Percentiles rank a stretch among this genome's conserved stretches.
Conservation (phyloP, 2,113 vertebrate species). For the Pterophyllum scalare region DNA sequence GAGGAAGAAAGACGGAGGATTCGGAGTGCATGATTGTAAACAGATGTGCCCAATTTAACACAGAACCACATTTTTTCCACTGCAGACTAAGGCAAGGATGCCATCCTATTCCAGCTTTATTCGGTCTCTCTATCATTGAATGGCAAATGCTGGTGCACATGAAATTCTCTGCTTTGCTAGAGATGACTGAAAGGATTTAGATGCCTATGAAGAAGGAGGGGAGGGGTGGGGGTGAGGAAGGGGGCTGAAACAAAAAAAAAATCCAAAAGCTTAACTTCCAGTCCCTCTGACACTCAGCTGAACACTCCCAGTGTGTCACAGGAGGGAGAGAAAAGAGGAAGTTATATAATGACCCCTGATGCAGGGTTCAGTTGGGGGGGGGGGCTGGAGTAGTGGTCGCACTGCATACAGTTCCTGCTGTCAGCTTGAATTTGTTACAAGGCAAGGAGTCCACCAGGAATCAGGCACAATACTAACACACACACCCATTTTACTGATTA, state of each 20-base stretch:
- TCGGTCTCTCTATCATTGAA: not conserved
- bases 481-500: constrained; percentile 54
- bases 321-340: constrained; percentile 18
- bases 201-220: constrained; percentile 4
- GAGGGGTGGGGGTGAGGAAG: too few relatives aligned
- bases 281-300: constrained; percentile 23
- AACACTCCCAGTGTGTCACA: constrained; percentile 55
- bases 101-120: not conserved
- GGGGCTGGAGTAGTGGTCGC: constrained; percentile 51
- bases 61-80: not conserved
- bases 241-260: not conserved
- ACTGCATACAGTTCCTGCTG: constrained; percentile 71
- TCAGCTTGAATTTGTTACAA: constrained; percentile 71
- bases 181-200: not conserved
- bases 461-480: constrained; percentile 21
- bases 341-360: constrained; percentile 70
- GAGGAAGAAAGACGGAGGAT: not conserved
- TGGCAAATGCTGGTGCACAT: not conserved
- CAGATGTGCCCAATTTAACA: constrained; percentile 56
- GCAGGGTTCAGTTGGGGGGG: constrained; percentile 53
- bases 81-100: not conserved
- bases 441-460: constrained; percentile 49
- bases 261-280: constrained; percentile 58
- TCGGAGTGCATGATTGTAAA: constrained; percentile 20
- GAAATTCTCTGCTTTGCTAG: not conserved